Evolutionary conservation across 2,113 vertebrate species (phyloP).

Genomic region (Ceuthmochares aereus): DNA sequence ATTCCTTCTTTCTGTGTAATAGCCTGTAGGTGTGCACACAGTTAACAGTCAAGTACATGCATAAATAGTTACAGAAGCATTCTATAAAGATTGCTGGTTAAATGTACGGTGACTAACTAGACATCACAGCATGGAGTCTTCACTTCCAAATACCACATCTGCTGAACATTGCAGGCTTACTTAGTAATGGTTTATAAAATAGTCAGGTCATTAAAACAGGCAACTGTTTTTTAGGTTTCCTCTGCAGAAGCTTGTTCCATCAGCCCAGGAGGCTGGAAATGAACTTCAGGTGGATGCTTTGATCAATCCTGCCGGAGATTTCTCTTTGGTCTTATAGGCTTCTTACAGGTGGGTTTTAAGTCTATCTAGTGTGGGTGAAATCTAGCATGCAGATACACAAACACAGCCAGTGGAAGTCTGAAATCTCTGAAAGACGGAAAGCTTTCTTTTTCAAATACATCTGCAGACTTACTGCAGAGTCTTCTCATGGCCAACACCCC

Average conservation of each 20-base stretch:
- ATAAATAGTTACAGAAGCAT: background rate
- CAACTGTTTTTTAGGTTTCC: background rate
- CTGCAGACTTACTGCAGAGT: background rate
- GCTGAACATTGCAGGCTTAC: background rate
- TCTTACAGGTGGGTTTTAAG: background rate
- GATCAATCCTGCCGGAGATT: background rate
- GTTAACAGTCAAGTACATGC: background rate
- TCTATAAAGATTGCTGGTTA: background rate
- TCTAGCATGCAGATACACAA: background rate
- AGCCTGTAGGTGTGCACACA: background rate
- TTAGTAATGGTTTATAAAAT: background rate
- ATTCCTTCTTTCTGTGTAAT: background rate
- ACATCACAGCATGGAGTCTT: background rate
- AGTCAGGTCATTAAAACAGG: background rate
- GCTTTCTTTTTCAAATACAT: background rate
- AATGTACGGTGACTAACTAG: slow-evolving; percentile 35
- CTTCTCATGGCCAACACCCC: background rate
- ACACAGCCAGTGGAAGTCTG: background rate
- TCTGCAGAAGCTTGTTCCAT: background rate
- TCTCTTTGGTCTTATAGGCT: background rate
- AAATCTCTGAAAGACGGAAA: background rate
- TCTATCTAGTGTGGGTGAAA: background rate
- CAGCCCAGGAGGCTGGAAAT: background rate
- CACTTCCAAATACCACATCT: background rate
- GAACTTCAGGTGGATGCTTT: background rate